These are phyloP conservation scores for Parnassius mnemosyne DNA, from an alignment of 2,888 invertebrate genomes.

Conservation along the genomic window DNA sequence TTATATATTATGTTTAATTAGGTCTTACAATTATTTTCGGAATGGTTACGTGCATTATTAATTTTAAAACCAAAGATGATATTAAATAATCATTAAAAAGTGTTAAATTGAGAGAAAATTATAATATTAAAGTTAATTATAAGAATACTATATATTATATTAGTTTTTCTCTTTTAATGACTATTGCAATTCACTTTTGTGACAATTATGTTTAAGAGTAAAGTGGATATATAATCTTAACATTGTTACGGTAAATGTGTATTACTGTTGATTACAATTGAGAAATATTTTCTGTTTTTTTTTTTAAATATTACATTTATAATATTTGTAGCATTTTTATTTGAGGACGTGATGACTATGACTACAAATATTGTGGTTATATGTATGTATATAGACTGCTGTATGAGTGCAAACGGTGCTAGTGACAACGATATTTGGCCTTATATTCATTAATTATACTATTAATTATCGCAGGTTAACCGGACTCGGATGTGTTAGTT, in stretches of 20 bases:
- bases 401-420: slow-evolving; percentile 10
- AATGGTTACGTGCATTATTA: slow-evolving; percentile 41
- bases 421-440: slow-evolving; percentile 10
- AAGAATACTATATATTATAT: slow-evolving; percentile 7
- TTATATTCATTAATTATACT: background rate
- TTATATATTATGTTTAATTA: too few relatives aligned
- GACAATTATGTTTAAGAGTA: slow-evolving; percentile 9
- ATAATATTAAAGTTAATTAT: slow-evolving; percentile 5
- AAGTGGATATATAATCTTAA: background rate
- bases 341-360: background rate
- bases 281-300: slow-evolving; percentile 7
- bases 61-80: slow-evolving; percentile 72
- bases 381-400: slow-evolving; percentile 15
- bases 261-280: background rate
- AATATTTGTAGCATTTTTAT: background rate
- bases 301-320: slow-evolving; percentile 7
- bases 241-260: background rate
- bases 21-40: background rate
- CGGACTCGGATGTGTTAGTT: too few relatives aligned
- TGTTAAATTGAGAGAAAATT: slow-evolving; percentile 4
- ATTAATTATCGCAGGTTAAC: slow-evolving; percentile 14
- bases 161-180: slow-evolving; percentile 5
- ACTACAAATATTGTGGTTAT: slow-evolving; percentile 6
- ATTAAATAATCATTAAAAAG: slow-evolving; percentile 53
- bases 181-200: slow-evolving; percentile 19